Evolutionary conservation across 2,797 vertebrate genomes (phyloP).

Genomic region (Cossypha caffra): DNA sequence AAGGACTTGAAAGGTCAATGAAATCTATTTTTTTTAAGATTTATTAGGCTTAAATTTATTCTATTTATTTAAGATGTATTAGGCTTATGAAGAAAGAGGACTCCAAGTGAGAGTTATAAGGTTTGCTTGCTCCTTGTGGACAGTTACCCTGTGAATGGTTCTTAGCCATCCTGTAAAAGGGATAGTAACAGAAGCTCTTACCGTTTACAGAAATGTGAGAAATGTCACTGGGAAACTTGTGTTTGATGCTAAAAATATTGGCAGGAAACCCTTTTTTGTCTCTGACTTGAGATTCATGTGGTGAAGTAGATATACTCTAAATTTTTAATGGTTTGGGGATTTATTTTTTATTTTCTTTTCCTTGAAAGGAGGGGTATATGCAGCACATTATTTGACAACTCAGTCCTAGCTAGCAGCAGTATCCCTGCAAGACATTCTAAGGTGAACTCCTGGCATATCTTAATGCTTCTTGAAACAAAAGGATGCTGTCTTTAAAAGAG

Average conservation of each 20-base stretch:
- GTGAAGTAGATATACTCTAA: background rate
- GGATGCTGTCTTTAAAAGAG: accelerated
- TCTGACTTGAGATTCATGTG: background rate
- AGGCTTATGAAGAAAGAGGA: background rate
- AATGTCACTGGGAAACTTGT: background rate
- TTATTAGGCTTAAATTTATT: background rate
- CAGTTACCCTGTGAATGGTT: background rate
- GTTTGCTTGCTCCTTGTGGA: background rate
- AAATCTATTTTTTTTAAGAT: background rate
- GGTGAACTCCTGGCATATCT: background rate
- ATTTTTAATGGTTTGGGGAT: background rate
- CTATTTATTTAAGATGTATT: background rate
- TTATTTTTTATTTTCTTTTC: background rate
- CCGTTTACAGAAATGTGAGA: background rate
- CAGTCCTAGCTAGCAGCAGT: background rate
- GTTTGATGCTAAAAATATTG: background rate
- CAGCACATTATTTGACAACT: background rate
- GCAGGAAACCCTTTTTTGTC: background rate
- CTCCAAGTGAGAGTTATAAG: background rate
- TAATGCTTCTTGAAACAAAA: background rate
- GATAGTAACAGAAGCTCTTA: background rate
- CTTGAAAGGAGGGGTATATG: background rate
- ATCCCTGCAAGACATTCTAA: background rate
- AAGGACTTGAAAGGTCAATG: background rate
- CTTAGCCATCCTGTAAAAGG: background rate